A percentile compares a stretch with the other conserved stretches of the same genome.
Evolutionary conservation across 2,113 vertebrate species (phyloP).

Genomic region (Perca flavescens): DNA sequence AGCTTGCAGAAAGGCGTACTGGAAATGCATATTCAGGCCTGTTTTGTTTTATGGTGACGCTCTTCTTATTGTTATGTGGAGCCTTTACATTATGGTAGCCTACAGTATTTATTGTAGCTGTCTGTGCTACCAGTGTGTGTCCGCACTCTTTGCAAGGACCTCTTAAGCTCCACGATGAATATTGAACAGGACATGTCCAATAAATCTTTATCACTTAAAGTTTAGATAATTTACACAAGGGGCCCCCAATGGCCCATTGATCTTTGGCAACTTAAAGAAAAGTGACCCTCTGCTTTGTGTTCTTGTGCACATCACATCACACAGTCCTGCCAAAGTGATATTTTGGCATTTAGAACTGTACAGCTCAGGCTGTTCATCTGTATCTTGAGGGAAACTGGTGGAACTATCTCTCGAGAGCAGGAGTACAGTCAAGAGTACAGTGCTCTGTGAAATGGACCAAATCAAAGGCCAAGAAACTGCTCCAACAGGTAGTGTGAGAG

Average conservation of each 20-base stretch:
- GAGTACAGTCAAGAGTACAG: neutral
- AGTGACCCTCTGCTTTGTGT: neutral
- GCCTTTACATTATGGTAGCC: neutral
- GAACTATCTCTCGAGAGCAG: neutral
- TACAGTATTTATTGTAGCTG: neutral
- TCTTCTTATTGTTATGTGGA: neutral
- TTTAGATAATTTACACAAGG: neutral
- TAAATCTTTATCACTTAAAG: neutral
- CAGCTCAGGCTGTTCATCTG: neutral
- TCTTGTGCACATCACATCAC: neutral
- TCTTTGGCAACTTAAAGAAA: neutral
- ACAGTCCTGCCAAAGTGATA: neutral
- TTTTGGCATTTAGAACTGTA: neutral
- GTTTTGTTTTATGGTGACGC: neutral
- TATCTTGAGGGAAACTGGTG: neutral
- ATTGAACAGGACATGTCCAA: neutral
- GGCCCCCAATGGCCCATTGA: constrained; percentile 18
- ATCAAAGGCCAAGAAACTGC: constrained; percentile 77
- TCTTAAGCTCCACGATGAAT: neutral
- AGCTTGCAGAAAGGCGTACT: neutral
- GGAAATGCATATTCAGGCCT: neutral
- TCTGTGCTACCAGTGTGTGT: neutral
- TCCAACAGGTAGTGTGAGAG: constrained; percentile 74
- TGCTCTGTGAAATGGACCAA: constrained; percentile 35
- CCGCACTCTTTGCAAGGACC: neutral